Percentiles rank a stretch among this genome's conserved stretches.
Conservation (phyloP, 1,140 invertebrate genomes). For the Copidosoma floridanum region DNA sequence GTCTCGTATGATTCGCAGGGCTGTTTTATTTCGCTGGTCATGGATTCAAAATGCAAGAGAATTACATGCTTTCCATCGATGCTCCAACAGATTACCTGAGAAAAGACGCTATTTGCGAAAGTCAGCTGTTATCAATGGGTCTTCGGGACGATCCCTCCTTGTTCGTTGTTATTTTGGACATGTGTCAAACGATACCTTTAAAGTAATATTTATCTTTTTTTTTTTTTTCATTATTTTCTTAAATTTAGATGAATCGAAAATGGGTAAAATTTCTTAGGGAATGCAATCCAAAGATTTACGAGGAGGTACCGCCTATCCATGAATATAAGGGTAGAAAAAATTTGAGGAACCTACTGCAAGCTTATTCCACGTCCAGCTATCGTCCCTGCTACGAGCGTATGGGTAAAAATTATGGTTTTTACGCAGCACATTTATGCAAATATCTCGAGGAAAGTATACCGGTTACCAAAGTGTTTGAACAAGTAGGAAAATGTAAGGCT, state of each 20-base stretch:
- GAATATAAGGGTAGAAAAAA: conserved; percentile 43
- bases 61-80: conserved; percentile 48
- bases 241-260: no score
- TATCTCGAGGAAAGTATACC: conserved; percentile 42
- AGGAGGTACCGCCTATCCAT: conserved; percentile 40
- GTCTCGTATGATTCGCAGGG: conserved; percentile 31
- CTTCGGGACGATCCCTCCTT: conserved; percentile 44
- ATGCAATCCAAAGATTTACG: conserved; percentile 42
- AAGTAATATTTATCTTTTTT: conserved; percentile 31
- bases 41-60: conserved; percentile 52
- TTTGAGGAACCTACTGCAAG: conserved; percentile 45
- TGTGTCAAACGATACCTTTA: conserved; percentile 45
- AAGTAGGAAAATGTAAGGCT: conserved; percentile 47
- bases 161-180: conserved; percentile 47
- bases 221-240: neutral
- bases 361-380: conserved; percentile 46
- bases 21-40: conserved; percentile 52
- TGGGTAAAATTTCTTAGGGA: conserved; percentile 32
- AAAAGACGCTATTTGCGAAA: conserved; percentile 46
- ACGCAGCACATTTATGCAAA: conserved; percentile 42
- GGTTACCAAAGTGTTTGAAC: conserved; percentile 43
- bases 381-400: conserved; percentile 42
- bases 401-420: conserved; percentile 40
- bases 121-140: conserved; percentile 42
- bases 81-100: conserved; percentile 41